These are phyloP conservation scores for Cisticola juncidis DNA, from an alignment of 2,113 vertebrate species.

Conservation along the genomic window DNA sequence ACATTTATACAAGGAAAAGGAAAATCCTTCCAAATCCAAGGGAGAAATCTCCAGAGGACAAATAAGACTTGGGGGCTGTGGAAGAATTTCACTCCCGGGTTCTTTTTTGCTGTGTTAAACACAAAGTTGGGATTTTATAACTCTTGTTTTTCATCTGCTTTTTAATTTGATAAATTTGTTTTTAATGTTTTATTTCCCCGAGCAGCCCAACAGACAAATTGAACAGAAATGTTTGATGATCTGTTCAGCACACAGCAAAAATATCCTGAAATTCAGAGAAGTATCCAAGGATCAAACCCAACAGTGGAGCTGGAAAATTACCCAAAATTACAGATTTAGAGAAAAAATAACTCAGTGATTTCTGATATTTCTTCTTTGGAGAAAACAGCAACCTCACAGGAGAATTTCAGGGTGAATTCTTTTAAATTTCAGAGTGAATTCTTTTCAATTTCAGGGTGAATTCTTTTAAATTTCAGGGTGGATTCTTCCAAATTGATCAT, in stretches of 20 bases:
- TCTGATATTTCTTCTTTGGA: not conserved
- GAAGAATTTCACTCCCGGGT: not conserved
- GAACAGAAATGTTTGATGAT: not conserved
- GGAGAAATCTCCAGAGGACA: not conserved
- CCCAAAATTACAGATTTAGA: not conserved
- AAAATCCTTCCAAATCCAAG: not conserved
- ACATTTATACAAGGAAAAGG: conserved; percentile 21
- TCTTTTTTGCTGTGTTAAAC: not conserved
- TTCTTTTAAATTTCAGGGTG: not conserved
- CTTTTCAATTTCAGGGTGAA: not conserved
- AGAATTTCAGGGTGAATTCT: not conserved
- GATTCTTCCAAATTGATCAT: not conserved
- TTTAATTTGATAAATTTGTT: not conserved
- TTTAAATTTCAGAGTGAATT: not conserved
- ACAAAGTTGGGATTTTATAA: fast-evolving
- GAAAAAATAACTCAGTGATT: not conserved
- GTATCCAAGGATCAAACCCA: not conserved
- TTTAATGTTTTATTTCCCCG: not conserved
- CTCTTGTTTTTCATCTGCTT: not conserved
- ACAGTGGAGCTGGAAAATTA: fast-evolving
- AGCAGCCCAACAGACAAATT: not conserved
- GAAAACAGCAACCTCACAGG: not conserved
- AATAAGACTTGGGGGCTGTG: not conserved
- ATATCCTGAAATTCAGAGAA: not conserved
- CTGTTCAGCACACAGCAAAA: not conserved